Base-by-base conservation (phyloP, 2,113 vertebrate species). In the Mirounga angustirostris region DNA sequence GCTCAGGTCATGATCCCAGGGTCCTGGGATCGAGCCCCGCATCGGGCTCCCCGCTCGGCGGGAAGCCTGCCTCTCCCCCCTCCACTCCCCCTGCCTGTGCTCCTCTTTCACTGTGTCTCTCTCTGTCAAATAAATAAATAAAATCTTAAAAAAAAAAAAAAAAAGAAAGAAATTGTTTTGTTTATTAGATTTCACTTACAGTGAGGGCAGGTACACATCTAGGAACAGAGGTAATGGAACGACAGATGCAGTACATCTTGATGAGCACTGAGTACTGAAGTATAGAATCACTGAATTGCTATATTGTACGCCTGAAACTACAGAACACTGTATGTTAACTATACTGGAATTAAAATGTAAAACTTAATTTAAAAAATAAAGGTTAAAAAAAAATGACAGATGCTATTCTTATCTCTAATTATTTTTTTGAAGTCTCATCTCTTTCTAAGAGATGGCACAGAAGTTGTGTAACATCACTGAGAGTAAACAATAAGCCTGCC, bases 341-440 rank as follows among this genome's bases (percentile, higher is more conserved):
- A 30, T 16, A 50, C 24, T 50, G 26, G 74, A 50, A 50, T 10
- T 76, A 69, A 69, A n/a, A 76, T 69, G 33, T n/a, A 69, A 36
- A 69, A 36, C 67, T 69, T 22, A 59, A 59, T 59, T 22, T 3
- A 59, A 59, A 59, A 22, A 24, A 59, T 59, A 22, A 59, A 59
- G 58, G 58, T 24, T 59, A 63, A 63, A 63, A 63, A 69, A 67
- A 33, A 69, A 18, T 24, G 71, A 22, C 26, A 67, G 46, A 67
- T 46, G 36, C 40, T 50, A 28, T 71, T 92, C 22, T 43, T 83
- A 5, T 67, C 40, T 82, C 56, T 92, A 73, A 89, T 78, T 73
- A 91, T 74, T 83, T 81, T 24, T 78, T 71, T 28, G 33, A 89
- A 78, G 59, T 81, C 59, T 86, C 88, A 63, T 87, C 84, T 81